phyloP scores from a whole-genome alignment of 2,888 invertebrate genomes.

The Rhopalosiphum nymphaeae region DNA sequence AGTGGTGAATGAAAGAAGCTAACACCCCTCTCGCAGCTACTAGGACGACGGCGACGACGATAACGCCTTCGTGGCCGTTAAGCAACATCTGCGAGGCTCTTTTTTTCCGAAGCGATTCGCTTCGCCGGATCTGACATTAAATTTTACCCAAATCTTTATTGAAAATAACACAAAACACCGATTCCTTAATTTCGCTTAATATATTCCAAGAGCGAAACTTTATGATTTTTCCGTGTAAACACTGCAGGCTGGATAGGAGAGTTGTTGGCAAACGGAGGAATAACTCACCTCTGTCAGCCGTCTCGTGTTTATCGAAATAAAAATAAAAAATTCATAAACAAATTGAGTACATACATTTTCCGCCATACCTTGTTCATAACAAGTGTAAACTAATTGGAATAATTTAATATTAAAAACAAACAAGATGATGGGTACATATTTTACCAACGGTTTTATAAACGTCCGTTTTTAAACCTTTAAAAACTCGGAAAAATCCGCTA shows the following conservation, averaged over 20 bases:
- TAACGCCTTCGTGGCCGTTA: background rate
- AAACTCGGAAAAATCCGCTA: background rate
- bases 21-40: background rate
- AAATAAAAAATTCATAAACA: slow-evolving; percentile 7
- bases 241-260: background rate
- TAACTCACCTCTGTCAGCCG: background rate
- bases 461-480: background rate
- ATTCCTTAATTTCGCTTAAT: slow-evolving; percentile 60
- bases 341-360: background rate
- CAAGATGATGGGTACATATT: background rate
- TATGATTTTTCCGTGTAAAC: slow-evolving; percentile 46
- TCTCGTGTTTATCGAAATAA: background rate
- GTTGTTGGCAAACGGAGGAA: background rate
- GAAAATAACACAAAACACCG: slow-evolving; percentile 60
- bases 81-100: slow-evolving; percentile 55
- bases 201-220: slow-evolving; percentile 51
- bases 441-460: background rate
- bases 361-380: background rate
- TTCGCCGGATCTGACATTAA: slow-evolving; percentile 46
- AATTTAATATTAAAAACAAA: slow-evolving; percentile 33
- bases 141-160: slow-evolving; percentile 56
- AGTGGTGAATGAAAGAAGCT: slow-evolving; percentile 15
- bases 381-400: slow-evolving; percentile 47
- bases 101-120: slow-evolving; percentile 38
- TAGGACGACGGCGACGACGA: background rate